A percentile compares a stretch with the other conserved stretches of the same genome.
phyloP scores from a whole-genome alignment of 2,888 invertebrate genomes.

The Leptinotarsa tumamoca region DNA sequence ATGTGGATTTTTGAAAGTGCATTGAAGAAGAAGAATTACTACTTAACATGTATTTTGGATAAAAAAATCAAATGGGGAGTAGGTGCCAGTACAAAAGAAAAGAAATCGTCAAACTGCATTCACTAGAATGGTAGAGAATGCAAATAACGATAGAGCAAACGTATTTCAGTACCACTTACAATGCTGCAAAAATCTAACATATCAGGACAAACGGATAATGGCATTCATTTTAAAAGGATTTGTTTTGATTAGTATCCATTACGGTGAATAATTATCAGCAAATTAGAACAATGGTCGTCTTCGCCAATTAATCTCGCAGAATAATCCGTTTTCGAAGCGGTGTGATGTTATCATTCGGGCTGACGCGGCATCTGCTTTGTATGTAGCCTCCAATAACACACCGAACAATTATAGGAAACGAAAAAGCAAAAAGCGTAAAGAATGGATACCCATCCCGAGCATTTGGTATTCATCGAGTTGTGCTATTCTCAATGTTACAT shows the following conservation, averaged over 20 bases:
- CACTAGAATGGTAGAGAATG: neutral
- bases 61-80: too few species aligned
- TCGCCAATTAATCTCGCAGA: constrained; percentile 52
- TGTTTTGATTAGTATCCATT: constrained; percentile 36
- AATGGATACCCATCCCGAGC: constrained; percentile 29
- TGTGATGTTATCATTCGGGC: constrained; percentile 41
- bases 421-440: constrained; percentile 37
- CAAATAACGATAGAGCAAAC: neutral
- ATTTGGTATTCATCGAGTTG: constrained; percentile 46
- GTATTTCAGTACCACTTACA: neutral
- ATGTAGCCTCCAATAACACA: constrained; percentile 29
- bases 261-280: constrained; percentile 40
- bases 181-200: neutral
- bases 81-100: too few species aligned
- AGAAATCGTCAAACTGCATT: too few species aligned
- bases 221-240: constrained; percentile 16
- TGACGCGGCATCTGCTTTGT: constrained; percentile 45
- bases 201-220: neutral
- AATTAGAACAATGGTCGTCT: constrained; percentile 51
- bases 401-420: constrained; percentile 35
- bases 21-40: too few species aligned
- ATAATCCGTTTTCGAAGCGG: constrained; percentile 46
- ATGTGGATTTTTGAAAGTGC: too few species aligned
- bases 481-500: constrained; percentile 39
- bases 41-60: too few species aligned